Percentiles rank a stretch among this genome's conserved stretches.
Conservation (phyloP, 1,140 invertebrate genomes). For the Zaprionus kolodkinae region DNA sequence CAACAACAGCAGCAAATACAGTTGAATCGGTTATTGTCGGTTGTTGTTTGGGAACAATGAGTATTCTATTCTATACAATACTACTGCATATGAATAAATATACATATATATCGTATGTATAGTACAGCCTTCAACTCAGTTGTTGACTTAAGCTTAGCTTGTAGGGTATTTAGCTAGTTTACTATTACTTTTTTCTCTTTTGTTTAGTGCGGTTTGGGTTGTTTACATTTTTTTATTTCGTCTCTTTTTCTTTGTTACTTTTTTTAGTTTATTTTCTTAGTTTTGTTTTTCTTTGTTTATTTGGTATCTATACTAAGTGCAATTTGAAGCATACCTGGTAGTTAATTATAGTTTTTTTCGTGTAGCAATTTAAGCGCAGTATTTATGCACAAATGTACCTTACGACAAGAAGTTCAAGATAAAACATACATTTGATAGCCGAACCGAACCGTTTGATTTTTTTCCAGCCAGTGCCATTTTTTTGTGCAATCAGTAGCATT, state of each 20-base stretch:
- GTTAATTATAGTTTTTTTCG: conserved; percentile 54
- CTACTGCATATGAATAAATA: too few species aligned
- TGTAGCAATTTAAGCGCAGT: conserved; percentile 60
- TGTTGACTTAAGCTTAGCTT: conserved; percentile 53
- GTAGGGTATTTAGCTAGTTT: conserved; percentile 29
- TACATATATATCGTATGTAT: conserved; percentile 27
- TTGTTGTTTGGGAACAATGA: conserved; percentile 64
- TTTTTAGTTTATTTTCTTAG: too few species aligned
- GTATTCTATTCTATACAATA: conserved; percentile 62
- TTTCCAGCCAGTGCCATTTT: conserved; percentile 78
- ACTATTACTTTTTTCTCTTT: conserved; percentile 8
- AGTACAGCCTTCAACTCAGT: conserved; percentile 63
- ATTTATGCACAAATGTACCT: conserved; percentile 83
- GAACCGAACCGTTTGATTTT: conserved; percentile 69
- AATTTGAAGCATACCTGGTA: conserved; percentile 54
- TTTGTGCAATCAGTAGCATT: conserved; percentile 49
- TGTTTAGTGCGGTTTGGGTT: background rate
- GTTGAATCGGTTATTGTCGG: conserved; percentile 36
- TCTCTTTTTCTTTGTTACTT: conserved; percentile 26
- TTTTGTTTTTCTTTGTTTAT: conserved; percentile 12
- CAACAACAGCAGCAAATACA: conserved; percentile 47
- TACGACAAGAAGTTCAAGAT: conserved; percentile 53
- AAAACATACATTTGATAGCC: conserved; percentile 38
- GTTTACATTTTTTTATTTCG: background rate
- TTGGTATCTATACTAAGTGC: conserved; percentile 52